Evolutionary conservation across 2,797 vertebrate genomes (phyloP).

Genomic region (Megaceryle alcyon): DNA sequence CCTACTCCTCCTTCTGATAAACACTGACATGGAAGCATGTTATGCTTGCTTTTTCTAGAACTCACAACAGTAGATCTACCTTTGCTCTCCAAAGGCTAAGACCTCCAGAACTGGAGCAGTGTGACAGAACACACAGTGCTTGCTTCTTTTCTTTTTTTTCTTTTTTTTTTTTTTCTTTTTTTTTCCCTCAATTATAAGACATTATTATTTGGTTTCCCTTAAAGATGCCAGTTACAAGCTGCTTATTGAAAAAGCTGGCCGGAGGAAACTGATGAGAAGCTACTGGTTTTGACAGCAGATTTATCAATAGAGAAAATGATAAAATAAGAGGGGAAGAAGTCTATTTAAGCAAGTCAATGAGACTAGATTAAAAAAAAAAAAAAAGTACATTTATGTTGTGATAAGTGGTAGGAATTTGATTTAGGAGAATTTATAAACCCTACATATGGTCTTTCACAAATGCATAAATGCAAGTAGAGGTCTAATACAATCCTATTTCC

Average conservation of each 20-base stretch:
- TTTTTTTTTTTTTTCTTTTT: not conserved
- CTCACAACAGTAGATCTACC: not conserved
- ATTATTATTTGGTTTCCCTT: not conserved
- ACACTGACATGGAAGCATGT: not conserved
- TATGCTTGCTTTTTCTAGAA: not conserved
- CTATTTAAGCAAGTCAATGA: not conserved
- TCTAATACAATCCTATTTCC: constrained; percentile 31
- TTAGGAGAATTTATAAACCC: constrained; percentile 39
- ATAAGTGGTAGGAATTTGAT: constrained; percentile 5
- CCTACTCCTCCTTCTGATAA: not conserved
- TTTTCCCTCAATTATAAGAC: not conserved
- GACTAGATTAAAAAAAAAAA: not conserved
- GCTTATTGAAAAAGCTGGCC: not conserved
- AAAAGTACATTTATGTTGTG: constrained; percentile 12
- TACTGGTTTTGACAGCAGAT: not conserved
- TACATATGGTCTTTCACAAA: constrained; percentile 12
- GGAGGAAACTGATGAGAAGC: not conserved
- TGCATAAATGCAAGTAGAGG: not conserved
- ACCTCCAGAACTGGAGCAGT: not conserved
- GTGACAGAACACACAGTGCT: not conserved
- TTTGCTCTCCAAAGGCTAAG: not conserved
- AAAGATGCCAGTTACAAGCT: constrained; percentile 11
- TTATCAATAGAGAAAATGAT: not conserved
- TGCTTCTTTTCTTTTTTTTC: not conserved
- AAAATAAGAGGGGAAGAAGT: not conserved